A percentile compares a stretch with the other conserved stretches of the same genome.
Evolutionary conservation across 30 jellyfish, hydroid and myxozoan genomes (phyloP).

Genomic region (Aurelia aurita complex sp. Pacific): DNA sequence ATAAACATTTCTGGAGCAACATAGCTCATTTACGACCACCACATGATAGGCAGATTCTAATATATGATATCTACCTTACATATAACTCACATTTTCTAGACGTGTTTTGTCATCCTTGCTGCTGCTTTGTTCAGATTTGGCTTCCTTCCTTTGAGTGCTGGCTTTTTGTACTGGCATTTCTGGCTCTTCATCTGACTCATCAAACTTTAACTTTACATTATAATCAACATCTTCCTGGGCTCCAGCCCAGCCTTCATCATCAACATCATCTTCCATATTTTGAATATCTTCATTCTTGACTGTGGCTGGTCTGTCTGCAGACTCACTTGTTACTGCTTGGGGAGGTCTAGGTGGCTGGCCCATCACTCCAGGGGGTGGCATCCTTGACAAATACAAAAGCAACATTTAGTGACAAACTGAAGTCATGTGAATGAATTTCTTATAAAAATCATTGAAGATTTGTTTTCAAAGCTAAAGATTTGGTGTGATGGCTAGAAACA

Average conservation of each 20-base stretch:
- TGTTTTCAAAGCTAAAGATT: too few relatives aligned
- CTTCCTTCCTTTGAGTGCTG: neutral
- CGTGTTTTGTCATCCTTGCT: neutral
- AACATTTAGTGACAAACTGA: too few relatives aligned
- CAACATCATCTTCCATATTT: constrained; percentile 63
- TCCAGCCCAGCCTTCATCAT: constrained; percentile 96
- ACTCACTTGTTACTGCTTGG: constrained; percentile 31
- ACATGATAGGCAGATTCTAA: too few relatives aligned
- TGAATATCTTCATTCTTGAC: constrained; percentile 64
- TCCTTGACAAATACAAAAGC: constrained; percentile 15
- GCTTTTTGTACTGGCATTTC: constrained; percentile 25
- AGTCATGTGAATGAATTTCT: too few relatives aligned
- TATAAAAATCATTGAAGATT: too few relatives aligned
- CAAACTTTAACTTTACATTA: constrained; percentile 86
- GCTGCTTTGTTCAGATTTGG: constrained; percentile 16
- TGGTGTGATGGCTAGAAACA: too few relatives aligned
- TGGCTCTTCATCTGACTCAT: constrained; percentile 90
- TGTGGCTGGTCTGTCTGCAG: constrained; percentile 75
- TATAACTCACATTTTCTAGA: too few relatives aligned
- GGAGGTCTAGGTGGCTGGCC: constrained; percentile 59
- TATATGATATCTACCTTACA: too few relatives aligned
- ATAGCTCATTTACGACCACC: too few relatives aligned
- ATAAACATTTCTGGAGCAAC: too few relatives aligned
- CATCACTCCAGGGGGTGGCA: constrained; percentile 81
- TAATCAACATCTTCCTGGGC: constrained; percentile 98